A percentile compares a stretch with the other conserved stretches of the same genome.
phyloP scores from a whole-genome alignment of 2,113 vertebrate species.

The Sceloporus undulatus region DNA sequence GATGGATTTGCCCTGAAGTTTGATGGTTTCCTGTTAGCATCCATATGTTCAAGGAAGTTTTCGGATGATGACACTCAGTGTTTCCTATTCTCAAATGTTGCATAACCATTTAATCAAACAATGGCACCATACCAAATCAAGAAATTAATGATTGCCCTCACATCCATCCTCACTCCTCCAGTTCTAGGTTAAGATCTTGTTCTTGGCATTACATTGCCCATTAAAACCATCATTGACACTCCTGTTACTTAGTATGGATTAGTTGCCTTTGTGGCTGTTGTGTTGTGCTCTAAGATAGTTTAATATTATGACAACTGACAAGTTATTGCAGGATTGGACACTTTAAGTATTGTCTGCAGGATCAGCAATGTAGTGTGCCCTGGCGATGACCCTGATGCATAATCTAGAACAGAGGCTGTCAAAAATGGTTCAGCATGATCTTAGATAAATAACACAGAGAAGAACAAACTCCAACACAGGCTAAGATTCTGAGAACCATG shows the following conservation, averaged over 20 bases:
- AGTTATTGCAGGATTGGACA: constrained; percentile 8
- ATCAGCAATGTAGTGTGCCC: neutral
- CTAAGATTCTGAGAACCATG: neutral
- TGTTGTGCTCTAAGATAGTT: neutral
- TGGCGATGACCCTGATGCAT: constrained; percentile 7
- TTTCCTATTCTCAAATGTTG: neutral
- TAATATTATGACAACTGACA: neutral
- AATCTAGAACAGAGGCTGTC: constrained; percentile 7
- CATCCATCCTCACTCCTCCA: no score
- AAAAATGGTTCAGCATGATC: constrained; percentile 18
- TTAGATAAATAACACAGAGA: constrained; percentile 25
- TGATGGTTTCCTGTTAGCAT: constrained; percentile 10
- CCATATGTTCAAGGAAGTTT: neutral
- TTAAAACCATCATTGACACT: neutral
- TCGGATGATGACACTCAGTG: neutral
- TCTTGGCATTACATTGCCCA: neutral
- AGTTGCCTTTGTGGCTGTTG: constrained; percentile 13
- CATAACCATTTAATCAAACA: neutral
- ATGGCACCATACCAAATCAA: neutral
- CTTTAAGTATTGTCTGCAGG: neutral
- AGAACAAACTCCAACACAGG: neutral
- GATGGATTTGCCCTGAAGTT: constrained; percentile 5
- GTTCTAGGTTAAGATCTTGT: neutral
- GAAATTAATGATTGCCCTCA: neutral
- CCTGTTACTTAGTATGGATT: neutral